phyloP scores from a whole-genome alignment of 2,797 vertebrate genomes.

The Danio tinwini region DNA sequence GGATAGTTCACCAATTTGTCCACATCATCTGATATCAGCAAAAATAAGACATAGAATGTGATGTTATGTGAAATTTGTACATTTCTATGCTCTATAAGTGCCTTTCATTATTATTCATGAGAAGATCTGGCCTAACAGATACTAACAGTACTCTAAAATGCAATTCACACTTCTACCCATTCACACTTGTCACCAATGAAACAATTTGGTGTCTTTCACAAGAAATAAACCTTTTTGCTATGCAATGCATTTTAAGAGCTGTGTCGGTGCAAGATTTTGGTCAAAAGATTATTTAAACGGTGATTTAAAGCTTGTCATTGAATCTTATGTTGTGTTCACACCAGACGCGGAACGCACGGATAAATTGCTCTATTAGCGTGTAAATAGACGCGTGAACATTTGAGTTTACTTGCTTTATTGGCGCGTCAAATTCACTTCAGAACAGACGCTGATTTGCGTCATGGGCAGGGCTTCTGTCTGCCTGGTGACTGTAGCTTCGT shows the following conservation, averaged over 20 bases:
- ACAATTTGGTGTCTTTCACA: neutral
- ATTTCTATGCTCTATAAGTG: neutral
- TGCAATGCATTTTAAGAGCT: neutral
- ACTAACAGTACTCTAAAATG: too few species aligned
- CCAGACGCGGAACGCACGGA: too few species aligned
- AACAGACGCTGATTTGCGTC: too few species aligned
- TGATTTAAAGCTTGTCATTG: too few species aligned
- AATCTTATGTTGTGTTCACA: too few species aligned
- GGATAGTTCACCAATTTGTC: neutral
- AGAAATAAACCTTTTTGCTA: neutral
- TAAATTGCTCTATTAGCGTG: too few species aligned
- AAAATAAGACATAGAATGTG: neutral
- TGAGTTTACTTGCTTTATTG: too few species aligned
- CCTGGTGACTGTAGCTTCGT: too few species aligned
- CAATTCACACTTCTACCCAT: neutral
- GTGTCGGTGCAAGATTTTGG: neutral
- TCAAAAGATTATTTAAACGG: too few species aligned
- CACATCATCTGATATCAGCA: neutral
- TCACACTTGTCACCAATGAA: slow-evolving; percentile 4
- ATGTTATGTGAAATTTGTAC: neutral
- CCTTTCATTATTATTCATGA: neutral
- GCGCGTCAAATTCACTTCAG: too few species aligned
- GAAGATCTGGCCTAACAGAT: slow-evolving; percentile 5
- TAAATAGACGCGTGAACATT: too few species aligned
- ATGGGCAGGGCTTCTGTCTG: too few species aligned